Conservation (phyloP, 1,140 invertebrate species). For the Magallana gigas region DNA sequence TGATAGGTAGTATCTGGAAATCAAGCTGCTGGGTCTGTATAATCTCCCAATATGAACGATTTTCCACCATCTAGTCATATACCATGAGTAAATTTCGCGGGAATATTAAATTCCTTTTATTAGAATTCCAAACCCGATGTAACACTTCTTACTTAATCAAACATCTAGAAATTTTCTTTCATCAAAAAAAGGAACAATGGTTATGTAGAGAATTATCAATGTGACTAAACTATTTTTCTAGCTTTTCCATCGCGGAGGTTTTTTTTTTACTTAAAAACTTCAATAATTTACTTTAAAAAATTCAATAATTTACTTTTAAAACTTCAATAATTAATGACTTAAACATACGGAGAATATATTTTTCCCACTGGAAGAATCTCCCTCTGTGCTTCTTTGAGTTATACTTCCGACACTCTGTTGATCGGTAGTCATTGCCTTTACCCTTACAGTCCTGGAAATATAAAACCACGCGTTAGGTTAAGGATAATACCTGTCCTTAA, state of each 20-base stretch:
- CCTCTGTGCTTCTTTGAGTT: constrained; percentile 31
- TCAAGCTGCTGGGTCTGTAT: too few relatives aligned
- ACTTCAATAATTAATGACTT: neutral
- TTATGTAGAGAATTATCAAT: too few relatives aligned
- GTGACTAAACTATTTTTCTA: too few relatives aligned
- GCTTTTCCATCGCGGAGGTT: neutral
- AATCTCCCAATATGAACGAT: too few relatives aligned
- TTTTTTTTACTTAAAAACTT: neutral
- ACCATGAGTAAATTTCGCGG: neutral
- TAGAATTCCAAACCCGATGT: neutral
- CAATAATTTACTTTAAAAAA: neutral
- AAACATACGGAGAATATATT: constrained; percentile 17
- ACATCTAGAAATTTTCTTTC: too few relatives aligned
- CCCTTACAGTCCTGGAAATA: constrained; percentile 18
- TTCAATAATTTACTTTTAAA: neutral
- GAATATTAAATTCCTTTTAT: neutral
- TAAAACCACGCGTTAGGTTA: too few relatives aligned
- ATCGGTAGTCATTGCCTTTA: constrained; percentile 13
- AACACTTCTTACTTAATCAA: neutral
- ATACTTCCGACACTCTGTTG: constrained; percentile 8
- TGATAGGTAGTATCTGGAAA: too few relatives aligned
- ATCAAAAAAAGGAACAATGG: too few relatives aligned
- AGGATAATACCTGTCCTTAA: too few relatives aligned
- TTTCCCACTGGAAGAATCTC: constrained; percentile 32
- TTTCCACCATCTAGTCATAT: too few relatives aligned